phyloP scores from a whole-genome alignment of 2,113 vertebrate genomes.

The Melospiza georgiana region DNA sequence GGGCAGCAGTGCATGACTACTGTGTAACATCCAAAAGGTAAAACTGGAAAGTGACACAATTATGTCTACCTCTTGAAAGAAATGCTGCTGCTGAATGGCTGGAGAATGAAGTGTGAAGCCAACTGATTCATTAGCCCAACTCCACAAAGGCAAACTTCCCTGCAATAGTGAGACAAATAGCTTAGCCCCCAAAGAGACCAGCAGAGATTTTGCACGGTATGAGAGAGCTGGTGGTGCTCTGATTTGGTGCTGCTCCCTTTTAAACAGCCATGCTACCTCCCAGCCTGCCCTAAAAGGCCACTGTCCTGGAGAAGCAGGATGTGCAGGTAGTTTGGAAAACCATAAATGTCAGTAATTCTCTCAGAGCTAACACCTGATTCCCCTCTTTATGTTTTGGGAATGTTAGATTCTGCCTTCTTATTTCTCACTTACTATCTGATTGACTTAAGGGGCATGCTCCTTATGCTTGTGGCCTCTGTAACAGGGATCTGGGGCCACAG shows the following conservation, averaged over 20 bases:
- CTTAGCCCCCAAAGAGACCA: neutral
- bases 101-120: neutral
- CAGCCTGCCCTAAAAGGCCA: neutral
- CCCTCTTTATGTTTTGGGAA: neutral
- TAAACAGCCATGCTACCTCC: neutral
- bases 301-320: neutral
- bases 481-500: neutral
- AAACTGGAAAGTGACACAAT: neutral
- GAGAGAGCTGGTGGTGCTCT: neutral
- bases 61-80: neutral
- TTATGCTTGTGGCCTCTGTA: neutral
- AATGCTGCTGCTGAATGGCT: neutral
- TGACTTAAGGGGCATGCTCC: neutral
- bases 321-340: neutral
- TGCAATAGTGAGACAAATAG: neutral
- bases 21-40: neutral
- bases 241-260: neutral
- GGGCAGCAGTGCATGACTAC: neutral
- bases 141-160: neutral
- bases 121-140: neutral
- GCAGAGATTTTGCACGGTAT: neutral
- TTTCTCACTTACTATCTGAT: neutral
- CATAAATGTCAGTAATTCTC: neutral
- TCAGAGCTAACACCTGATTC: neutral
- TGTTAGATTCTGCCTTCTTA: neutral